Percentiles rank a stretch among this genome's conserved stretches.
phyloP scores from a whole-genome alignment of 2,888 invertebrate genomes.

The Eumacrocentrus americanus region DNA sequence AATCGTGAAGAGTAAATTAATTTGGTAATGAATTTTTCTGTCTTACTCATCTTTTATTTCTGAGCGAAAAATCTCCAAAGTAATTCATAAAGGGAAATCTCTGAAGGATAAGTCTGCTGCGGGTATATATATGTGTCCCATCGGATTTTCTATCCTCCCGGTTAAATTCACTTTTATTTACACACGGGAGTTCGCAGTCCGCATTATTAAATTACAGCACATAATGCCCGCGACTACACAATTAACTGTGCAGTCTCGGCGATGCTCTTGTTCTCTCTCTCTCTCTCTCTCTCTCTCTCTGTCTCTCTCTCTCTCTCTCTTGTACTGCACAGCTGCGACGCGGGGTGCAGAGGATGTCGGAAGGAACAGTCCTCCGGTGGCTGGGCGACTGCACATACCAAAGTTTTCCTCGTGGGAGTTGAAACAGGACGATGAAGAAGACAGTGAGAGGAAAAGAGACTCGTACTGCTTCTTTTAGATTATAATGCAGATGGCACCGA shows the following conservation, averaged over 20 bases:
- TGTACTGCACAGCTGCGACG: neutral
- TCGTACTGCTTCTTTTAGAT: slow-evolving; percentile 32
- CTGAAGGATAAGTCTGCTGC: slow-evolving; percentile 18
- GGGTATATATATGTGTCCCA: slow-evolving; percentile 14
- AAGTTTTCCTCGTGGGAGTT: slow-evolving; percentile 19
- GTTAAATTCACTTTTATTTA: slow-evolving; percentile 31
- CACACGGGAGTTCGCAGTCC: slow-evolving; percentile 30
- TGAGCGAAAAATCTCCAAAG: slow-evolving; percentile 14
- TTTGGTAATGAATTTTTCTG: slow-evolving; percentile 3
- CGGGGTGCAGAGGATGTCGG: slow-evolving; percentile 15
- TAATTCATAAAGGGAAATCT: slow-evolving; percentile 22
- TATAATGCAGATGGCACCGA: slow-evolving; percentile 44
- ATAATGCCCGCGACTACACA: slow-evolving; percentile 41
- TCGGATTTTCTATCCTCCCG: slow-evolving; percentile 24
- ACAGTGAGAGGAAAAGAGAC: neutral
- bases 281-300: neutral
- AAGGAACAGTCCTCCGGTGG: slow-evolving; percentile 10
- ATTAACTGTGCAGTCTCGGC: slow-evolving; percentile 38
- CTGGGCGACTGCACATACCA: slow-evolving; percentile 21
- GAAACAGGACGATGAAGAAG: slow-evolving; percentile 15
- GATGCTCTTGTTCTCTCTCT: slow-evolving; percentile 11
- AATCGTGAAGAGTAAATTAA: slow-evolving; percentile 1
- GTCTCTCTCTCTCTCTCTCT: neutral
- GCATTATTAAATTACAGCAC: slow-evolving; percentile 39
- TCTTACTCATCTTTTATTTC: slow-evolving; percentile 6